phyloP scores from a whole-genome alignment of 2,113 vertebrate species.

The Clarias magur region DNA sequence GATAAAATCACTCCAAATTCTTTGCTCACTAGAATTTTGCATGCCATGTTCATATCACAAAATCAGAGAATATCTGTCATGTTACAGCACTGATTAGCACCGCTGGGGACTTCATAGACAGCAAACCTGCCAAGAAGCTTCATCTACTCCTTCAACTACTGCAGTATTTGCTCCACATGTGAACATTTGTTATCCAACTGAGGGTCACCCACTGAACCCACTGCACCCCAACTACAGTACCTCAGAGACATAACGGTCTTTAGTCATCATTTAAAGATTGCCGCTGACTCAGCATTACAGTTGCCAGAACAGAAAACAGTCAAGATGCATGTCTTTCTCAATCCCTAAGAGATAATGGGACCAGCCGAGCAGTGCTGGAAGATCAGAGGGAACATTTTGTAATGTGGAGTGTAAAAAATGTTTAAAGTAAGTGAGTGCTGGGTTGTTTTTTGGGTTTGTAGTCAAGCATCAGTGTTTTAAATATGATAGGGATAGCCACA shows the following conservation, averaged over 20 bases:
- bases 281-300: too few relatives aligned
- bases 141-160: neutral
- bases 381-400: too few relatives aligned
- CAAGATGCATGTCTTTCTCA: too few relatives aligned
- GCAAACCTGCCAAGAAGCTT: neutral
- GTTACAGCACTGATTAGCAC: neutral
- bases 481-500: too few relatives aligned
- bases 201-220: neutral
- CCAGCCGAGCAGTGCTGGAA: too few relatives aligned
- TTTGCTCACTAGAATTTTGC: neutral
- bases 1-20: too few relatives aligned
- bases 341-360: too few relatives aligned
- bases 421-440: too few relatives aligned
- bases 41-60: neutral
- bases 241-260: neutral
- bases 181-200: neutral
- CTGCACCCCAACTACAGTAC: neutral
- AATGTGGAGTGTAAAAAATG: too few relatives aligned
- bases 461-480: too few relatives aligned
- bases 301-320: too few relatives aligned
- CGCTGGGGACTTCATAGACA: neutral
- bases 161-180: neutral
- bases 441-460: too few relatives aligned
- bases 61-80: neutral
- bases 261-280: neutral